A percentile compares a stretch with the other conserved stretches of the same genome.
phyloP scores from a whole-genome alignment of 2,113 vertebrate genomes.

The Alouatta palliata region DNA sequence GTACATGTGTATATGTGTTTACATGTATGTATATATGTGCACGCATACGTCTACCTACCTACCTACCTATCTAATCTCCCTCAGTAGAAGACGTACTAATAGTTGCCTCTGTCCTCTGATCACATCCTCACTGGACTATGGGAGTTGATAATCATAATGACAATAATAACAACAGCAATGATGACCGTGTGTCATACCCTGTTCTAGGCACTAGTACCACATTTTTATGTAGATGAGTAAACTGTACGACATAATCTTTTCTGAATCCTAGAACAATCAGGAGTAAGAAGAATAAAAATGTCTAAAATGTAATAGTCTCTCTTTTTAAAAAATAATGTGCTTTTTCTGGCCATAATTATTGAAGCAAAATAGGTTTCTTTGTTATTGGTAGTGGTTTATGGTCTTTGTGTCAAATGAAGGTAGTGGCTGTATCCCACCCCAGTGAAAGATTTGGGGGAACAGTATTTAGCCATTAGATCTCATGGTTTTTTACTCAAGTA shows the following conservation, averaged over 20 bases:
- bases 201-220: neutral
- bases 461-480: neutral
- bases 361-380: neutral
- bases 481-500: neutral
- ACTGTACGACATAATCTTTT: neutral
- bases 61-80: neutral
- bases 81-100: neutral
- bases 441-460: neutral
- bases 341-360: constrained; percentile 27
- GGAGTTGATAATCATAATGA: neutral
- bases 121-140: neutral
- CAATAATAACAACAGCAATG: neutral
- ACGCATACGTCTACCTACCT: neutral
- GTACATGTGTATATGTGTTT: neutral
- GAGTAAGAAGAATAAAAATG: constrained; percentile 5
- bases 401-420: neutral
- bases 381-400: neutral
- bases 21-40: neutral
- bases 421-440: neutral
- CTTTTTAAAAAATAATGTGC: neutral
- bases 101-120: neutral
- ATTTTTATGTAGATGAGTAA: neutral
- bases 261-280: neutral
- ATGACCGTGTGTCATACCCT: neutral
- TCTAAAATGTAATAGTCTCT: neutral